These are phyloP conservation scores for Drosophila funebris DNA, from an alignment of 1,140 invertebrate genomes.

Conservation along the genomic window DNA sequence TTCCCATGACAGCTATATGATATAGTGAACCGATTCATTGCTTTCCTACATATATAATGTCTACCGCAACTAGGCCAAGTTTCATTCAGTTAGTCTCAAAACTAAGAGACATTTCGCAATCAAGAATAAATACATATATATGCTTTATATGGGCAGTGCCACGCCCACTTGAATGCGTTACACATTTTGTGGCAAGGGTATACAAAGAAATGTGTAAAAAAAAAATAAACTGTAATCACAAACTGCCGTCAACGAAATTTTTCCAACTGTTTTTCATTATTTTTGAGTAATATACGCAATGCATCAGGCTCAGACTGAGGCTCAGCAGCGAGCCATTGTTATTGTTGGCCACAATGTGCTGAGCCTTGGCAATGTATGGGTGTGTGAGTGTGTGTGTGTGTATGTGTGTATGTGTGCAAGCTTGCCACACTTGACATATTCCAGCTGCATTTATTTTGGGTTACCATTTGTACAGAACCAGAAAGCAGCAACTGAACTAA, in stretches of 20 bases:
- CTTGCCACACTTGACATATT: constrained; percentile 66
- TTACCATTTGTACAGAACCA: constrained; percentile 44
- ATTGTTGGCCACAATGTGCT: constrained; percentile 23
- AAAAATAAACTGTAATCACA: constrained; percentile 43
- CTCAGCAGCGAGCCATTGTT: constrained; percentile 29
- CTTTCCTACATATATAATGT: too few relatives aligned
- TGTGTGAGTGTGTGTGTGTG: background rate
- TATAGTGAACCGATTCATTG: too few relatives aligned
- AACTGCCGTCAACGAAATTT: constrained; percentile 41
- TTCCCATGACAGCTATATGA: too few relatives aligned
- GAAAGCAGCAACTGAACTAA: constrained; percentile 25
- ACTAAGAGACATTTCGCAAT: too few relatives aligned
- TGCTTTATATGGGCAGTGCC: too few relatives aligned
- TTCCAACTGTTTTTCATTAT: constrained; percentile 47
- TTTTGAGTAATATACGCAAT: constrained; percentile 77
- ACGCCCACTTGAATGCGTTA: too few relatives aligned
- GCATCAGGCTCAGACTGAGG: constrained; percentile 67
- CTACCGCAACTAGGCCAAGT: too few relatives aligned
- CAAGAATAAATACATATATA: too few relatives aligned
- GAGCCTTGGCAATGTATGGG: constrained; percentile 4
- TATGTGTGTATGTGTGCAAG: constrained; percentile 17
- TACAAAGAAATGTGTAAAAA: background rate
- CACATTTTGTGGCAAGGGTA: background rate
- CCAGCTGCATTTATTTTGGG: constrained; percentile 74
- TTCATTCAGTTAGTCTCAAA: too few relatives aligned